A percentile compares a stretch with the other conserved stretches of the same genome.
Conservation (phyloP, 1,140 invertebrate species). For the Onthophagus taurus region DNA sequence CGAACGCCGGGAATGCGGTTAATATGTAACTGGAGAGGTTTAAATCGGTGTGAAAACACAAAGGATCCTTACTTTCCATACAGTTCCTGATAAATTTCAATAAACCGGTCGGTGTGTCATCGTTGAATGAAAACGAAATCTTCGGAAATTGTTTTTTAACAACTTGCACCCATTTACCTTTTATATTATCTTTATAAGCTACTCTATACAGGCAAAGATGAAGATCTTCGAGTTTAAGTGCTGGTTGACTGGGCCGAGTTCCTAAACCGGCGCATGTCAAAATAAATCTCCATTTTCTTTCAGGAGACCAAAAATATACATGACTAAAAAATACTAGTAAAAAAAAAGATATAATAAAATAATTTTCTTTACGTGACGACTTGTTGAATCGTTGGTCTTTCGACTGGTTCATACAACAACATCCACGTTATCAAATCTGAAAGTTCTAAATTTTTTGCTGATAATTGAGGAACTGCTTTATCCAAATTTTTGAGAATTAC, state of each 20-base stretch:
- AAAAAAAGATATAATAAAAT: slow-evolving; percentile 1
- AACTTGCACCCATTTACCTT: slow-evolving; percentile 26
- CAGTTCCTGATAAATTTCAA: slow-evolving; percentile 23
- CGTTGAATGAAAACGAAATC: slow-evolving; percentile 15
- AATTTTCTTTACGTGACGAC: slow-evolving; percentile 28
- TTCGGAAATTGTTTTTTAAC: slow-evolving; percentile 25
- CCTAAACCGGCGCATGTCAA: slow-evolving; percentile 30
- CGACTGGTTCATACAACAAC: slow-evolving; percentile 28
- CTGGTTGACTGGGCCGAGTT: slow-evolving; percentile 15
- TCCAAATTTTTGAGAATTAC: slow-evolving; percentile 34
- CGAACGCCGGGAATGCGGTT: slow-evolving; percentile 26
- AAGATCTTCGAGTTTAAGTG: slow-evolving; percentile 17
- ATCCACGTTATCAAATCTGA: slow-evolving; percentile 35
- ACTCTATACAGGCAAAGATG: slow-evolving; percentile 21
- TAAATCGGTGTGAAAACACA: slow-evolving; percentile 7
- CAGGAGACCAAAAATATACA: slow-evolving; percentile 33
- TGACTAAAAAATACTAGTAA: slow-evolving; percentile 26
- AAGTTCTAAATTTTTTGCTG: slow-evolving; percentile 20
- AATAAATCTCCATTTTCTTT: slow-evolving; percentile 35
- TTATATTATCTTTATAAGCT: slow-evolving; percentile 23
- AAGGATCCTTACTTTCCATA: slow-evolving; percentile 3
- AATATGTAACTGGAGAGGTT: slow-evolving; percentile 24
- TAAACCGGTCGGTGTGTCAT: slow-evolving; percentile 26
- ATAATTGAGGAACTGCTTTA: slow-evolving; percentile 18
- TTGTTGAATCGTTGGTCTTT: slow-evolving; percentile 31